phyloP scores from a whole-genome alignment of 2,797 vertebrate genomes.

The Sebastes diaconus region DNA sequence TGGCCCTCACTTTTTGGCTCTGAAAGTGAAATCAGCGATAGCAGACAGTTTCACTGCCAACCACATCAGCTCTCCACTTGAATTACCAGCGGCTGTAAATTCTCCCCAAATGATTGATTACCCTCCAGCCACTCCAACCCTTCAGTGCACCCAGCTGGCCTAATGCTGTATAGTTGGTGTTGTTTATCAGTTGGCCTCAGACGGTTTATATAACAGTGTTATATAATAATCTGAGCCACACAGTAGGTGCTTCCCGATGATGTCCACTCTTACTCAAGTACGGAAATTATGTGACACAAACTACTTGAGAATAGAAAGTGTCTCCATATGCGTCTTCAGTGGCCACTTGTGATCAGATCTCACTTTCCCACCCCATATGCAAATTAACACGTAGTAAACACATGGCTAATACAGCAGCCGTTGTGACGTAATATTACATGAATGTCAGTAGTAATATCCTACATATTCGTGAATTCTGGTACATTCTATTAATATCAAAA shows the following conservation, averaged over 20 bases:
- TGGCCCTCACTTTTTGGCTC: slow-evolving; percentile 16
- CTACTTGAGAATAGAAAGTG: too few species aligned
- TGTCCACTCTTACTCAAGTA: neutral
- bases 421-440: too few species aligned
- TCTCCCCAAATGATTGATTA: slow-evolving; percentile 25
- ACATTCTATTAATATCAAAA: too few species aligned
- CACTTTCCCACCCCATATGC: too few species aligned
- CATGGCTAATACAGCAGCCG: too few species aligned
- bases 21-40: slow-evolving; percentile 14
- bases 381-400: too few species aligned
- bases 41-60: slow-evolving; percentile 22
- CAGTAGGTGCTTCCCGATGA: slow-evolving; percentile 9
- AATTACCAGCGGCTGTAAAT: slow-evolving; percentile 24
- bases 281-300: too few species aligned
- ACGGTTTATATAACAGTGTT: slow-evolving; percentile 53
- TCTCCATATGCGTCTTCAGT: too few species aligned
- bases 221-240: slow-evolving; percentile 39
- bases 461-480: too few species aligned
- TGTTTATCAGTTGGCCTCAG: slow-evolving; percentile 42
- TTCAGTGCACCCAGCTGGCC: slow-evolving; percentile 8
- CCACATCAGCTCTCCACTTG: slow-evolving; percentile 17
- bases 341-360: too few species aligned
- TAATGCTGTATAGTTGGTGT: neutral
- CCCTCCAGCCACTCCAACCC: neutral
- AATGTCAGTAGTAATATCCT: too few species aligned